Evolutionary conservation across 2,888 invertebrate species (phyloP).

Genomic region (Cosmopolites sordidus): DNA sequence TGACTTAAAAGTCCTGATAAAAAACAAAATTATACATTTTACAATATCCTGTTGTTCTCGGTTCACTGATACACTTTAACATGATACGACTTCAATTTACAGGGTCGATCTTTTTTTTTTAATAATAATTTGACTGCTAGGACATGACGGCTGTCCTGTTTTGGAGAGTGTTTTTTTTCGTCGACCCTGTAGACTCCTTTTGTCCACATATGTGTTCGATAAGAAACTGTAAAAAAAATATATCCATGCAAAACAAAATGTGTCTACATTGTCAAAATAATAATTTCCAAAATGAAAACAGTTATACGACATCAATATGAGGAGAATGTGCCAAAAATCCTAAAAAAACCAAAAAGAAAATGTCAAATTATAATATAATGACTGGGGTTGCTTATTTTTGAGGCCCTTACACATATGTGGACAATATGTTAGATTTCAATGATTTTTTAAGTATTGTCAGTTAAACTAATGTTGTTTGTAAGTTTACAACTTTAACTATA

Average conservation of each 20-base stretch:
- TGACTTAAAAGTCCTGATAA: slow-evolving; percentile 77
- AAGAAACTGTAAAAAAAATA: slow-evolving; percentile 25
- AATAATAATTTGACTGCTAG: too few species aligned
- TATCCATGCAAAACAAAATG: slow-evolving; percentile 18
- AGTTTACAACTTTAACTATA: too few species aligned
- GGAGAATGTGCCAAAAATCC: slow-evolving; percentile 19
- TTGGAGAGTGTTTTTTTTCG: too few species aligned
- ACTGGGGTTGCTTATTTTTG: slow-evolving; percentile 21
- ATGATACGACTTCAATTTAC: too few species aligned
- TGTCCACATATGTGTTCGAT: slow-evolving; percentile 35
- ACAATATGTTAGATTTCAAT: slow-evolving; percentile 10
- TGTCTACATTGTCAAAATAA: slow-evolving; percentile 23
- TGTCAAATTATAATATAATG: slow-evolving; percentile 4
- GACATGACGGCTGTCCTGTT: too few species aligned
- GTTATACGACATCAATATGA: slow-evolving; percentile 18
- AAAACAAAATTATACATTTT: not conserved
- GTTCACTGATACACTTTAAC: too few species aligned
- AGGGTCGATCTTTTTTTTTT: too few species aligned
- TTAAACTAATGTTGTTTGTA: not conserved
- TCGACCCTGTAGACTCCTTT: slow-evolving; percentile 13
- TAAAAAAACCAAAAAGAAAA: slow-evolving; percentile 2
- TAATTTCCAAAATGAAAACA: slow-evolving; percentile 9
- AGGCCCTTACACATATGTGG: slow-evolving; percentile 27
- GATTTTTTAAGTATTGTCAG: slow-evolving; percentile 4
- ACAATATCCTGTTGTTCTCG: too few species aligned